Evolutionary conservation across 2,797 vertebrate genomes (phyloP).

Genomic region (Melanogrammus aeglefinus): DNA sequence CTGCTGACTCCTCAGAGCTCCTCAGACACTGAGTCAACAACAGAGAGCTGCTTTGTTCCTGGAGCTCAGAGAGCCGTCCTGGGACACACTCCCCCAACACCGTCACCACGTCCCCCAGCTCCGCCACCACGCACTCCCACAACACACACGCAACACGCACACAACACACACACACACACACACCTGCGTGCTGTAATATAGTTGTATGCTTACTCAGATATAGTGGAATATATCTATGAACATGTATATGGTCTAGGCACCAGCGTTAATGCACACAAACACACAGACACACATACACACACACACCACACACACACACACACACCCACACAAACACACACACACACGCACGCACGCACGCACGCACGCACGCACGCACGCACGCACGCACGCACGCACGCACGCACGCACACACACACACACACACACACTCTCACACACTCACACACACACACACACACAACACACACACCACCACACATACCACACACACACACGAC

Average conservation of each 20-base stretch:
- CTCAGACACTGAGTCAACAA: constrained; percentile 73
- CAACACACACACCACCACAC: constrained; percentile 25
- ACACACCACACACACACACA: neutral
- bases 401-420: constrained; percentile 18
- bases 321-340: neutral
- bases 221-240: constrained; percentile 11
- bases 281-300: constrained; percentile 26
- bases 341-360: constrained; percentile 28
- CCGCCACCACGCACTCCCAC: neutral
- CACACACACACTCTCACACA: neutral
- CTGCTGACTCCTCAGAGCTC: constrained; percentile 68
- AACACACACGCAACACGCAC: constrained; percentile 36
- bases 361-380: too few species aligned
- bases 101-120: neutral
- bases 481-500: too few species aligned
- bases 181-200: constrained; percentile 17
- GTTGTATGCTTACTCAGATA: constrained; percentile 10
- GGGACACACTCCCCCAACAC: constrained; percentile 17
- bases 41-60: constrained; percentile 68
- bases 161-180: too few species aligned
- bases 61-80: constrained; percentile 59
- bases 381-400: too few species aligned
- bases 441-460: neutral
- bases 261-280: constrained; percentile 20
- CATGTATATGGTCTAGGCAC: constrained; percentile 26